phyloP scores from a whole-genome alignment of 1,140 invertebrate species.

The Melipona quadrifasciata region DNA sequence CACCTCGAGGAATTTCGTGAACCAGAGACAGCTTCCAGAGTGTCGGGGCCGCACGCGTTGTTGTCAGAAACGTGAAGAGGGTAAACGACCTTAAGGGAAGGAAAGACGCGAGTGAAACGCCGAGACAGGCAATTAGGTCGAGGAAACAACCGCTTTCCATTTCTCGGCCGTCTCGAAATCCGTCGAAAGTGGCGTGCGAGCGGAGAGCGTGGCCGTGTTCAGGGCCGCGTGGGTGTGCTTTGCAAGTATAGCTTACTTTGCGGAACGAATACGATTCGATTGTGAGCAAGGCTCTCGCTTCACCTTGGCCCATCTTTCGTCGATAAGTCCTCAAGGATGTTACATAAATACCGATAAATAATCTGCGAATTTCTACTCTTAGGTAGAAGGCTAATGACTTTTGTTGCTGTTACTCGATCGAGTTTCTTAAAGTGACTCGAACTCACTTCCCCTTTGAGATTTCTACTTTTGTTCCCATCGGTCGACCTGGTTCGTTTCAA shows the following conservation, averaged over 20 bases:
- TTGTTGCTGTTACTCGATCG: no score
- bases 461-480: no score
- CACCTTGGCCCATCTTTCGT: constrained; percentile 33
- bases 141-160: constrained; percentile 59
- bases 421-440: no score
- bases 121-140: constrained; percentile 54
- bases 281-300: not conserved
- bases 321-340: constrained; percentile 33
- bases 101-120: constrained; percentile 31
- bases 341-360: constrained; percentile 59
- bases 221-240: constrained; percentile 13
- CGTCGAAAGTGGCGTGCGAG: not conserved
- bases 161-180: constrained; percentile 44
- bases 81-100: constrained; percentile 45
- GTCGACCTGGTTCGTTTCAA: no score
- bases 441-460: no score
- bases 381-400: no score
- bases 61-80: constrained; percentile 47
- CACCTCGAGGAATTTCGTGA: not conserved
- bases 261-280: not conserved
- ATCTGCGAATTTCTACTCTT: constrained; percentile 53
- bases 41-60: not conserved
- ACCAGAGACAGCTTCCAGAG: not conserved
- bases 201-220: not conserved
- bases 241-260: not conserved